Percentiles rank a stretch among this genome's conserved stretches.
These are phyloP conservation scores for Charadrius vociferus DNA, from an alignment of 2,113 vertebrate species.

Conservation along the genomic window DNA sequence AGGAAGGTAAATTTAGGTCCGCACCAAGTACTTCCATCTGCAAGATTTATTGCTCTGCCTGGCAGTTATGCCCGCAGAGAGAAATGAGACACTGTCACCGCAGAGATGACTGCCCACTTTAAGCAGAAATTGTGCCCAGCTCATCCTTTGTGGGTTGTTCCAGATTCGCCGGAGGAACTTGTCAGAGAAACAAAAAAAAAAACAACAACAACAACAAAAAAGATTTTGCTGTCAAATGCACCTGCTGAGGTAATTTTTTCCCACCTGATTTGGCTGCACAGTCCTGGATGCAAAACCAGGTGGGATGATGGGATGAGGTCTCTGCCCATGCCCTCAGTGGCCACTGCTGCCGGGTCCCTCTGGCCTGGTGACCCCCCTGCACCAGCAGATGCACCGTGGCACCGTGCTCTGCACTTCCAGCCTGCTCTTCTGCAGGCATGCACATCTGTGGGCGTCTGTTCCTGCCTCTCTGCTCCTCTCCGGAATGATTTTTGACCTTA, in stretches of 20 bases:
- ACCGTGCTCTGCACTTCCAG: not conserved
- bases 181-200: not conserved
- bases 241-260: not conserved
- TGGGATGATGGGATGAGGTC: not conserved
- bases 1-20: not conserved
- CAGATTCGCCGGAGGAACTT: not conserved
- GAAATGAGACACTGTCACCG: not conserved
- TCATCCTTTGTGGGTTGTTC: not conserved
- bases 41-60: slow-evolving; percentile 10
- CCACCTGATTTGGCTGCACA: not conserved
- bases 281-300: not conserved
- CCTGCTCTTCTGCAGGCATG: not conserved
- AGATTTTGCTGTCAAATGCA: not conserved
- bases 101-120: not conserved
- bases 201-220: not conserved
- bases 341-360: rapidly evolving
- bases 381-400: not conserved
- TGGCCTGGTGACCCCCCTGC: no score
- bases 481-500: not conserved
- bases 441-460: rapidly evolving
- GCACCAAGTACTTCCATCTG: not conserved
- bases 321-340: not conserved
- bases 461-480: not conserved
- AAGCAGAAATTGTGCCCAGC: not conserved
- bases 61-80: not conserved